Conservation (phyloP, 2,113 vertebrate genomes). For the Callopanchax toddi region DNA sequence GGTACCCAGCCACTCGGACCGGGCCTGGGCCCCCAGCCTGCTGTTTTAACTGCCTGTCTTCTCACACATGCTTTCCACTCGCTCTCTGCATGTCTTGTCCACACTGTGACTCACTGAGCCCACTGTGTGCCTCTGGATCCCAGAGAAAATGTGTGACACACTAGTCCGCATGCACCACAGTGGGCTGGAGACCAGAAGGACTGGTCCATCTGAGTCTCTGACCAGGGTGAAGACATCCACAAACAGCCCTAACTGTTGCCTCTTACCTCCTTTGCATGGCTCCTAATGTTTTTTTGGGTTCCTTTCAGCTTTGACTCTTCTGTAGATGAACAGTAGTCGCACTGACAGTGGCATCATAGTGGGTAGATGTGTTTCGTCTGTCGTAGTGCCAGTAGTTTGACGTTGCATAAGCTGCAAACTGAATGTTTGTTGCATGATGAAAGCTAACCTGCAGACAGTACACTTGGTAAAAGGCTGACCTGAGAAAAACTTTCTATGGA, state of each 20-base stretch:
- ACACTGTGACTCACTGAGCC: conserved; percentile 76
- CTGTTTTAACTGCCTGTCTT: conserved; percentile 80
- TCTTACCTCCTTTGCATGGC: conserved; percentile 83
- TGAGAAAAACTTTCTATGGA: conserved; percentile 56
- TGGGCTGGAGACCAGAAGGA: conserved; percentile 75
- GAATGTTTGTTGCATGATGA: conserved; percentile 82
- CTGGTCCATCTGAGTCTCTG: conserved; percentile 69
- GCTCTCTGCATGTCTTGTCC: conserved; percentile 81
- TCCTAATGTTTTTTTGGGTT: conserved; percentile 74
- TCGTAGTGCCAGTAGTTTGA: conserved; percentile 71
- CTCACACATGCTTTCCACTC: conserved; percentile 77
- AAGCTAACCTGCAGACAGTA: conserved; percentile 83
- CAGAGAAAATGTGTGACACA: conserved; percentile 70
- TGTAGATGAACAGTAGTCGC: conserved; percentile 62
- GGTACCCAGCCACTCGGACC: conserved; percentile 86
- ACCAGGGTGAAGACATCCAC: conserved; percentile 72
- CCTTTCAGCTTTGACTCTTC: conserved; percentile 74
- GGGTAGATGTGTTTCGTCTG: conserved; percentile 64
- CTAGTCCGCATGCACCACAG: conserved; percentile 72
- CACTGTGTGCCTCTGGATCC: conserved; percentile 74
- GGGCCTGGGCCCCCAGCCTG: conserved; percentile 73
- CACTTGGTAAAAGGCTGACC: conserved; percentile 40
- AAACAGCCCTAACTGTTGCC: conserved; percentile 74
- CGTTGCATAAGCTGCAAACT: conserved; percentile 73
- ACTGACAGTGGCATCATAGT: conserved; percentile 56